These are phyloP conservation scores for Drosophila watanabei DNA, from an alignment of 1,140 invertebrate species.

Conservation along the genomic window DNA sequence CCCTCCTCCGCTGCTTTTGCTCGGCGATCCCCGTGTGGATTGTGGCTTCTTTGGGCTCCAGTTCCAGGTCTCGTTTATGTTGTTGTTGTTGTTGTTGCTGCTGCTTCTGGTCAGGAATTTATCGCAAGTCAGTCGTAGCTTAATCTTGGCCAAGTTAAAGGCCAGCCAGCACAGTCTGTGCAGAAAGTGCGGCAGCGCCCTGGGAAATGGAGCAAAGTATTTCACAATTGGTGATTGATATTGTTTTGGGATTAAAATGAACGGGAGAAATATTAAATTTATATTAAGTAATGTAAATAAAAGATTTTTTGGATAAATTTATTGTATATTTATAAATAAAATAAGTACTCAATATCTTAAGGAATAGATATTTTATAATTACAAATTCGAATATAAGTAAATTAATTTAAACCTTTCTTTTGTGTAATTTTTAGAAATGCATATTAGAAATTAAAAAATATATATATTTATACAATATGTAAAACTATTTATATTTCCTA, in stretches of 20 bases:
- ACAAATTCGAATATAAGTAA: background rate
- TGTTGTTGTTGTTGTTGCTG: background rate
- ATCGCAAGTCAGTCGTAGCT: constrained; percentile 48
- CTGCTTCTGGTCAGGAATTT: constrained; percentile 50
- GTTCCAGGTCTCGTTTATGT: background rate
- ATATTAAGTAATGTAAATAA: too few relatives aligned
- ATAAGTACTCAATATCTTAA: background rate
- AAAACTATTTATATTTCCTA: too few relatives aligned
- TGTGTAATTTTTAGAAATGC: background rate
- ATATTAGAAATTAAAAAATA: too few relatives aligned
- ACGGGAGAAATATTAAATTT: background rate
- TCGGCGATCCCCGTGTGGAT: background rate
- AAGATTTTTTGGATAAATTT: too few relatives aligned
- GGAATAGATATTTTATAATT: background rate
- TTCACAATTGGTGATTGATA: background rate
- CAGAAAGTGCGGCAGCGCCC: constrained; percentile 19
- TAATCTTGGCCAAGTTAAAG: constrained; percentile 27
- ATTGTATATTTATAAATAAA: too few relatives aligned
- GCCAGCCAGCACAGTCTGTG: constrained; percentile 27
- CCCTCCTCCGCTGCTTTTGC: background rate
- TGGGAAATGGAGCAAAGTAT: constrained; percentile 11
- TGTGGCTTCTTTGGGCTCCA: constrained; percentile 15
- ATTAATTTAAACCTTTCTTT: background rate
- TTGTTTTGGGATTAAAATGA: background rate
- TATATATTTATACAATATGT: too few relatives aligned